phyloP scores from a whole-genome alignment of 2,888 invertebrate genomes.

The Drosophila kambysellisi region DNA sequence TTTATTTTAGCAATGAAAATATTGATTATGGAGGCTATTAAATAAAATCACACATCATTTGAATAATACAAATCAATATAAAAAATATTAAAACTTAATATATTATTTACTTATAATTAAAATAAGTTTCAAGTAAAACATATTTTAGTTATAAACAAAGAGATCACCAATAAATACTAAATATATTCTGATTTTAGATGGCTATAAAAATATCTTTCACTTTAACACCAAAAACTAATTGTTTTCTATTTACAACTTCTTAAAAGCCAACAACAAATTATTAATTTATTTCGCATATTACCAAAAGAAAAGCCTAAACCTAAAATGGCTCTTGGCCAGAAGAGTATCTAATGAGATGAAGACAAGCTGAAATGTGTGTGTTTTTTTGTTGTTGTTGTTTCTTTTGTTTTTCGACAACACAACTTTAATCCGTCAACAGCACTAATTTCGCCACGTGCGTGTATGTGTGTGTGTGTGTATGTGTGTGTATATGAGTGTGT shows the following conservation, averaged over 20 bases:
- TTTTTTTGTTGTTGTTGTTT: conserved; percentile 2
- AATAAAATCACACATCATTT: neutral
- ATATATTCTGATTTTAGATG: neutral
- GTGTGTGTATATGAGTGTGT: conserved; percentile 32
- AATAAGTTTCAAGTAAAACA: neutral
- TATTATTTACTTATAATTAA: neutral
- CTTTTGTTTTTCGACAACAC: conserved; percentile 26
- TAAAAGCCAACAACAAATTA: neutral
- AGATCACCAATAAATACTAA: neutral
- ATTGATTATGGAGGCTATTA: neutral
- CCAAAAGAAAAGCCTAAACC: neutral
- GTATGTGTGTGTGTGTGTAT: conserved; percentile 32
- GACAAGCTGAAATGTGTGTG: conserved; percentile 27
- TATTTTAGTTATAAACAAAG: neutral
- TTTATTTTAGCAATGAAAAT: neutral
- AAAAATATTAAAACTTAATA: neutral
- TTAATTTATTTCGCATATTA: too few relatives aligned
- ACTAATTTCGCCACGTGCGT: conserved; percentile 68
- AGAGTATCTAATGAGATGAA: conserved; percentile 22
- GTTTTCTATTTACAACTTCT: neutral
- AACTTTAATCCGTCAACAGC: conserved; percentile 68
- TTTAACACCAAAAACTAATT: neutral
- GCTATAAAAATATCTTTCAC: too few relatives aligned
- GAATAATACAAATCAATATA: neutral
- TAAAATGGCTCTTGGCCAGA: neutral